A percentile compares a stretch with the other conserved stretches of the same genome.
These are phyloP conservation scores for Torymus texanus DNA, from an alignment of 2,888 invertebrate genomes.

Conservation along the genomic window DNA sequence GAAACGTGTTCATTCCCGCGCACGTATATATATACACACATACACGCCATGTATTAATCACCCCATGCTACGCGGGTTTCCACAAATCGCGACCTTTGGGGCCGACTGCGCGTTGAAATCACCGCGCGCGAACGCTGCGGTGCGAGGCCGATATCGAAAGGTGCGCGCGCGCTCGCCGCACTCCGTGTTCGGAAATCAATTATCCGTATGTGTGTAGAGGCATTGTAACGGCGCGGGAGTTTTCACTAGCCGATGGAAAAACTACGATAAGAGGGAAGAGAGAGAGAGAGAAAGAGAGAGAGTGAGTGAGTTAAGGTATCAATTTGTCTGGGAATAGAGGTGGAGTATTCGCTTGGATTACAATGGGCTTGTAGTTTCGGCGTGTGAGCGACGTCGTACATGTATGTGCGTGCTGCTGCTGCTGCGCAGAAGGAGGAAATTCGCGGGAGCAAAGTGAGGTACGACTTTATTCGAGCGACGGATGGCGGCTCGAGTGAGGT, in stretches of 20 bases:
- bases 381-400: not conserved
- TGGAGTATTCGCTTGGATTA: not conserved
- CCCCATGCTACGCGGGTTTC: no score
- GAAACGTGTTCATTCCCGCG: no score
- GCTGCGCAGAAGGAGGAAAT: no score
- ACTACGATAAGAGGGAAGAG: not conserved
- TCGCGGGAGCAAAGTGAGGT: no score
- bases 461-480: no score
- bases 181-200: constrained; percentile 56
- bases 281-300: no score
- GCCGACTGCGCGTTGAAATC: constrained; percentile 54
- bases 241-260: not conserved
- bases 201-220: constrained; percentile 17
- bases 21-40: no score
- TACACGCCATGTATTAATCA: no score
- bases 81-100: constrained; percentile 14
- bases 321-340: constrained; percentile 22
- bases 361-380: constrained; percentile 13
- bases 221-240: constrained; percentile 24
- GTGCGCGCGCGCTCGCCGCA: constrained; percentile 53
- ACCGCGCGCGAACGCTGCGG: constrained; percentile 50
- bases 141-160: constrained; percentile 55
- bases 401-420: not conserved
- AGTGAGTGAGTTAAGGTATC: constrained; percentile 5
- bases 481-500: no score